Conservation (phyloP, 2,113 vertebrate species). For the Mesocricetus auratus region DNA sequence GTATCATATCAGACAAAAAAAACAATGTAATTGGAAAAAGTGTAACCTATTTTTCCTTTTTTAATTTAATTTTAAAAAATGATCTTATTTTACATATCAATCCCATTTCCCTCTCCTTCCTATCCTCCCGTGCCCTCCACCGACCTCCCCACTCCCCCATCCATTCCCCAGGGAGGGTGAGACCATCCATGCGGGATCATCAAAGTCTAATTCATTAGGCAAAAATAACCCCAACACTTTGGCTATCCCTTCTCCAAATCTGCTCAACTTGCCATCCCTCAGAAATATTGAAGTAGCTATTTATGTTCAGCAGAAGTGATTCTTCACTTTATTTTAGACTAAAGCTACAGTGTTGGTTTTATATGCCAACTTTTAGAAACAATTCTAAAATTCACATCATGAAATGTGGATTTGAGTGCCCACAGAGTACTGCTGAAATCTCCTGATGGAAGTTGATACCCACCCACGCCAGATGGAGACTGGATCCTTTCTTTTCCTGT, state of each 20-base stretch:
- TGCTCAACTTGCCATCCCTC: background rate
- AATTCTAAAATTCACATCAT: constrained; percentile 71
- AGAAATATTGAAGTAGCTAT: constrained; percentile 30
- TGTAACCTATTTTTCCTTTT: background rate
- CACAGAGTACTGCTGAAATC: constrained; percentile 62
- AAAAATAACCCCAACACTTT: constrained; percentile 42
- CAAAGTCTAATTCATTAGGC: background rate
- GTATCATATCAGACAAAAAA: background rate
- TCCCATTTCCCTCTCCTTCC: too few relatives aligned
- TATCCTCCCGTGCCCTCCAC: too few relatives aligned
- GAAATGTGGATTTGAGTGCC: constrained; percentile 51
- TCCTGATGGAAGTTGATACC: constrained; percentile 57
- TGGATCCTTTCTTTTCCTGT: background rate
- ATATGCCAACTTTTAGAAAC: constrained; percentile 64
- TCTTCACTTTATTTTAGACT: constrained; percentile 59
- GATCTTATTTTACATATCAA: too few relatives aligned
- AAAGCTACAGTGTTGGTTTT: constrained; percentile 50
- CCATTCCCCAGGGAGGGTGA: too few relatives aligned
- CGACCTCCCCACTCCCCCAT: too few relatives aligned
- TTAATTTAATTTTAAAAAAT: too few relatives aligned
- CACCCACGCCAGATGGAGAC: constrained; percentile 44
- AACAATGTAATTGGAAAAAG: background rate
- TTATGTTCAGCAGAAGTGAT: constrained; percentile 41
- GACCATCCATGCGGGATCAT: too few relatives aligned
- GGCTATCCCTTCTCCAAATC: background rate